These are phyloP conservation scores for Exocentrus adspersus DNA, from an alignment of 2,888 invertebrate species.

Conservation along the genomic window DNA sequence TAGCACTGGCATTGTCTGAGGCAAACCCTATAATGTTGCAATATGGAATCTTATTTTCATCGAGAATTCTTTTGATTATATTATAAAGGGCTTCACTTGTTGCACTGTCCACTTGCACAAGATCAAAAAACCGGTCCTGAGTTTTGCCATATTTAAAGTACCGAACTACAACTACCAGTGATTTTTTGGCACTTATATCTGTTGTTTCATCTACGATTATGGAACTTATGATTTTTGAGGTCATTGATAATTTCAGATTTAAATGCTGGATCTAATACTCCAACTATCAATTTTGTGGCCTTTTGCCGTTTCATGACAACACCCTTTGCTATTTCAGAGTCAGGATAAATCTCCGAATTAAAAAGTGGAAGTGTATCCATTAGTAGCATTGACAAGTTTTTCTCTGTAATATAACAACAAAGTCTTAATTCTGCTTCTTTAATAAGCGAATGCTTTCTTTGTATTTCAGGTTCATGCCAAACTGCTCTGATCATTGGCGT, in stretches of 20 bases:
- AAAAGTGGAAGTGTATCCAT: no score
- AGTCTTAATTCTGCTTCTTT: no score
- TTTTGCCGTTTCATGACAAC: slow-evolving; percentile 8
- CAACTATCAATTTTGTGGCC: slow-evolving; percentile 13
- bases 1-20: slow-evolving; percentile 35
- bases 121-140: slow-evolving; percentile 21
- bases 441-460: no score
- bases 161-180: slow-evolving; percentile 26
- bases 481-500: no score
- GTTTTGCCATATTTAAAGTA: slow-evolving; percentile 27
- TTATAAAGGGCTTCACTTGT: slow-evolving; percentile 24
- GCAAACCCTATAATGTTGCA: slow-evolving; percentile 30
- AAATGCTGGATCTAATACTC: slow-evolving; percentile 10
- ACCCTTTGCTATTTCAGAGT: slow-evolving; percentile 11
- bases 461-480: no score
- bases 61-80: slow-evolving; percentile 26
- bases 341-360: slow-evolving; percentile 25
- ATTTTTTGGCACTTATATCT: slow-evolving; percentile 27
- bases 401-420: no score
- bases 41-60: slow-evolving; percentile 15
- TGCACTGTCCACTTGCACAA: slow-evolving; percentile 23
- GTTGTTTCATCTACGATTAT: slow-evolving; percentile 35
- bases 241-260: slow-evolving; percentile 3
- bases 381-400: no score
- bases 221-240: slow-evolving; percentile 17